Percentiles rank a stretch among this genome's conserved stretches.
Conservation (phyloP, 2,888 invertebrate genomes). For the Diarsia dahlii region DNA sequence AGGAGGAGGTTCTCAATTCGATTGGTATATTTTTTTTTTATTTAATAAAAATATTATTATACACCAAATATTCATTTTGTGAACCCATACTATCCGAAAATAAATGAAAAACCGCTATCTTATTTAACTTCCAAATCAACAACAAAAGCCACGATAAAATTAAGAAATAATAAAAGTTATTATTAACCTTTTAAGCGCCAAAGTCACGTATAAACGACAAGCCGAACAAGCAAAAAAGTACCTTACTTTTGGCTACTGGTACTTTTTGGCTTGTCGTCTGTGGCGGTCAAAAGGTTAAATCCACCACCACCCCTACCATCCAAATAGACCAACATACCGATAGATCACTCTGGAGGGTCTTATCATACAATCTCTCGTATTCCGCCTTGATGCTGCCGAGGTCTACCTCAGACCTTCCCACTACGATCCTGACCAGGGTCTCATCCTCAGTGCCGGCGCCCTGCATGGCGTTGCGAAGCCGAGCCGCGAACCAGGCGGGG, state of each 20-base stretch:
- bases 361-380: slow-evolving; percentile 93
- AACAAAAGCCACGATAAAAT: not conserved
- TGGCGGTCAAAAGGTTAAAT: not conserved
- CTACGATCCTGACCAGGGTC: slow-evolving; percentile 92
- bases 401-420: slow-evolving; percentile 93
- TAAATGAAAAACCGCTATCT: no score
- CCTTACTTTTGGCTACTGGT: no score
- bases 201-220: no score
- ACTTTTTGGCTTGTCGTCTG: no score
- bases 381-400: slow-evolving; percentile 93
- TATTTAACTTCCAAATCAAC: slow-evolving; percentile 24
- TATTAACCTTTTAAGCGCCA: no score
- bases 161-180: not conserved
- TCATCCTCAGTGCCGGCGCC: slow-evolving; percentile 94
- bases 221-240: no score
- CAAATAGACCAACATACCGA: slow-evolving; percentile 83
- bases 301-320: slow-evolving; percentile 39
- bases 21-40: no score
- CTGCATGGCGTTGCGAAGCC: slow-evolving; percentile 92
- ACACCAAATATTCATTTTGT: no score
- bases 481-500: slow-evolving; percentile 93
- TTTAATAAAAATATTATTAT: no score
- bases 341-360: slow-evolving; percentile 92
- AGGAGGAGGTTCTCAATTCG: no score
- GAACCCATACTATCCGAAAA: no score